A percentile compares a stretch with the other conserved stretches of the same genome.
phyloP scores from a whole-genome alignment of 1,140 invertebrate species.

The Diachasmimorpha longicaudata region DNA sequence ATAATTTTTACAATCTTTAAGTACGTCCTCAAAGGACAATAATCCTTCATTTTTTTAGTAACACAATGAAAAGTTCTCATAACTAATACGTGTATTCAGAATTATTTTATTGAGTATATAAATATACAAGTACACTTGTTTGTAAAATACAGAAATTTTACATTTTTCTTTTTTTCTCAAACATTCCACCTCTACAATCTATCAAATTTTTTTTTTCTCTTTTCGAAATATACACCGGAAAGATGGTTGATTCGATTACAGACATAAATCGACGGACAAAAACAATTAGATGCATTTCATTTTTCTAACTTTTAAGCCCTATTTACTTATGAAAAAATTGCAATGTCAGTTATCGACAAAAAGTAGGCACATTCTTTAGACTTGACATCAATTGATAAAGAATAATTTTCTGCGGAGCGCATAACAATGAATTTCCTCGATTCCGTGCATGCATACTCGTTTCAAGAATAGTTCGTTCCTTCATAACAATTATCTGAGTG shows the following conservation, averaged over 20 bases:
- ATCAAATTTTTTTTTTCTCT: background rate
- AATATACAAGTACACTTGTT: slow-evolving; percentile 47
- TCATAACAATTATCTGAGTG: background rate
- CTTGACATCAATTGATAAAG: background rate
- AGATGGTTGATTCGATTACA: background rate
- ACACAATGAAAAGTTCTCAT: no score
- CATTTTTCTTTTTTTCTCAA: background rate
- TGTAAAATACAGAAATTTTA: slow-evolving; percentile 39
- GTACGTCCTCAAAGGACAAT: no score
- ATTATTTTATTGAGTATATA: slow-evolving; percentile 42
- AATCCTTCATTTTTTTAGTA: no score
- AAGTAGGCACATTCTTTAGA: slow-evolving; percentile 14
- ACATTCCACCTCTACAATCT: background rate
- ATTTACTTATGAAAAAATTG: background rate
- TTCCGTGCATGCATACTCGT: background rate
- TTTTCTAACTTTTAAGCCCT: background rate
- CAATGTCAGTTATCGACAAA: slow-evolving; percentile 8
- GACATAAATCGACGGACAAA: background rate
- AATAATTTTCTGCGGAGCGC: background rate
- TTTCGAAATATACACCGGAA: background rate
- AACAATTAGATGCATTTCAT: background rate
- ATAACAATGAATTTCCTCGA: background rate
- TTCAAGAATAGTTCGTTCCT: background rate
- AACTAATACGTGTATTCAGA: background rate
- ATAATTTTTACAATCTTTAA: no score